Base-by-base conservation (phyloP, 2,888 invertebrate species). In the Scrobipalpa costella region DNA sequence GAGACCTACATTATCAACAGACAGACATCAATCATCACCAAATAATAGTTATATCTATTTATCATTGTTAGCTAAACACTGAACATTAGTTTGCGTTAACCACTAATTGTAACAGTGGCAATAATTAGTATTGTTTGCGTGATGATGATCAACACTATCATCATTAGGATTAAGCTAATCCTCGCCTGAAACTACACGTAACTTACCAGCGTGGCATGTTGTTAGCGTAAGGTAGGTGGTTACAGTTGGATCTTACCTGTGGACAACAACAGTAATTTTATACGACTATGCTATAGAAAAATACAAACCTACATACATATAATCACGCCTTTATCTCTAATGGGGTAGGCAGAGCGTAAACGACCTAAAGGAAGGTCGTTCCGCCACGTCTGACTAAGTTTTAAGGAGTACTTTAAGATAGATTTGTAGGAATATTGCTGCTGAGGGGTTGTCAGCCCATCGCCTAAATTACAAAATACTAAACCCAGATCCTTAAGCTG, bases 1-100 rank as follows among this genome's bases (percentile, higher is more conserved):
- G 11, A 36, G 7, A 9, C 36, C 11, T 13, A 40, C 13, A 40
- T 0, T 13, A 15, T 44, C n/a, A 44, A 40, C n/a, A 15, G 3
- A 44, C 5, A 3, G 7, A n/a, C 15, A 44, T 15, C 44, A 44
- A 15, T 44, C 7, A 15, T 44, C 15, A 44, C n/a, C 44, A 44
- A 44, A 44, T 15, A n/a, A 44, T 15, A 7, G 6, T 44, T 44
- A 44, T 44, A 44, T 5, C 44, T 40, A 40, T 13, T 13, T 38
- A 13, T 13, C 21, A 11, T 2, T 21, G 13, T 52, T 21, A 21
- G 21, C 13, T 52, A 21, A 27, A 52, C 50, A 52, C 50, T 27
- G 27, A 52, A 52, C 21, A 52, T 52, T 52, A 52, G 50, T 21
- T 49, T 21, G 19, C 11, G 50, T 52, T 50, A 52, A 21, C 50